A percentile compares a stretch with the other conserved stretches of the same genome.
These are phyloP conservation scores for Charadrius vociferus DNA, from an alignment of 2,113 vertebrate species.

Conservation along the genomic window DNA sequence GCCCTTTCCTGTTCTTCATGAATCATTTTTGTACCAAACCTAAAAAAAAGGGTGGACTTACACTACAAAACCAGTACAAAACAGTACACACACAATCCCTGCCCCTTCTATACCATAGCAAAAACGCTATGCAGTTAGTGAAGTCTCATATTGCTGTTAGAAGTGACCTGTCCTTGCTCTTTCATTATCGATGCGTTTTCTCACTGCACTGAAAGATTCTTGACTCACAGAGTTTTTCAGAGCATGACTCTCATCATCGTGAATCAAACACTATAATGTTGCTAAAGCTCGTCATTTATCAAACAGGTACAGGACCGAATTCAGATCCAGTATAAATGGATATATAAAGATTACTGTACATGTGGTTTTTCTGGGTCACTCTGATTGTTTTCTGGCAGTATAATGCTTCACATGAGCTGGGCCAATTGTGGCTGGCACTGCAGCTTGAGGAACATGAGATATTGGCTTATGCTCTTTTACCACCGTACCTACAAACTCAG, in stretches of 20 bases:
- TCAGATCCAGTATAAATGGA: neutral
- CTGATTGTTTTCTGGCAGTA: neutral
- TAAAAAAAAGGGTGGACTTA: neutral
- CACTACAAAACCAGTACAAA: neutral
- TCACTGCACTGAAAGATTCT: conserved; percentile 4
- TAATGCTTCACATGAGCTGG: neutral
- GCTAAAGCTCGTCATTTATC: conserved; percentile 29
- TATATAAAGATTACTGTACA: neutral
- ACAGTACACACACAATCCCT: neutral
- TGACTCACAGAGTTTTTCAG: neutral
- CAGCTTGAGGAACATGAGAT: neutral
- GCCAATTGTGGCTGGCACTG: neutral
- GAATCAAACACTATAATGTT: conserved; percentile 17
- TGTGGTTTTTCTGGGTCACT: conserved; percentile 14
- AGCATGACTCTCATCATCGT: conserved; percentile 11
- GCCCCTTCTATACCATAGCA: neutral
- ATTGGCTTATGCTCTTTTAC: neutral
- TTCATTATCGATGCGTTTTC: conserved; percentile 1
- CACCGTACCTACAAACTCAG: neutral
- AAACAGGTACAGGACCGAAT: neutral
- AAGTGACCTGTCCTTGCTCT: conserved; percentile 19
- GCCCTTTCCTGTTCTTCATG: neutral
- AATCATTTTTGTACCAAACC: neutral
- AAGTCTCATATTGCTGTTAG: neutral
- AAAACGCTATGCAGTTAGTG: neutral